Conservation (phyloP, 2,797 vertebrate species). For the Eospalax fontanierii region DNA sequence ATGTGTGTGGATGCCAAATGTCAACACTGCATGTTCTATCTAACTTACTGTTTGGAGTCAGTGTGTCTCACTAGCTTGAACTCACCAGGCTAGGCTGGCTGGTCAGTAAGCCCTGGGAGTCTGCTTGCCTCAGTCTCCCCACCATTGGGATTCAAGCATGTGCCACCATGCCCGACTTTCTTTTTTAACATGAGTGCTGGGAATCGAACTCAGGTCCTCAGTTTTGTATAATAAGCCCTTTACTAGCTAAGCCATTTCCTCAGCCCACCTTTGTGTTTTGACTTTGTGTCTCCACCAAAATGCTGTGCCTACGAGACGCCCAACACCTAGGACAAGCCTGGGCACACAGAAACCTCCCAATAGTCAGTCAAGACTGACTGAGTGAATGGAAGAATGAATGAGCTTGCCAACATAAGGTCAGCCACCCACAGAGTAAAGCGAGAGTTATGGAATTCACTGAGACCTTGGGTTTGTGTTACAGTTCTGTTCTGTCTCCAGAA, state of each 20-base stretch:
- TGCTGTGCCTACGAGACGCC: neutral
- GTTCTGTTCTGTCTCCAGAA: neutral
- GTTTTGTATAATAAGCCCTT: neutral
- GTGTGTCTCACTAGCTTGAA: neutral
- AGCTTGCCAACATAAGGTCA: rapidly evolving
- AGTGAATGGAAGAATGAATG: neutral
- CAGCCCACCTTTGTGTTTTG: too few relatives aligned
- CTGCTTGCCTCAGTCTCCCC: neutral
- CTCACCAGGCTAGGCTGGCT: neutral
- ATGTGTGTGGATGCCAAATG: neutral
- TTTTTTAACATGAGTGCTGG: neutral
- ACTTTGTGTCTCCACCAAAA: neutral
- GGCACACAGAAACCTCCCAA: neutral
- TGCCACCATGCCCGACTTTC: neutral
- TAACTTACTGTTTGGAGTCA: neutral
- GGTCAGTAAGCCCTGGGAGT: neutral
- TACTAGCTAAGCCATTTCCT: neutral
- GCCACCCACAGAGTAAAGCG: rapidly evolving
- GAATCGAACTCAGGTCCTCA: neutral
- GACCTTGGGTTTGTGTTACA: neutral
- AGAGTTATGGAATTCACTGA: neutral
- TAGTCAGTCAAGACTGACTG: rapidly evolving
- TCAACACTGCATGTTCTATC: neutral
- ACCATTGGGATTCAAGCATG: neutral
- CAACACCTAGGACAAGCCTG: neutral